Conservation (phyloP, 2,113 vertebrate genomes). For the Notarius quadriscutis region DNA sequence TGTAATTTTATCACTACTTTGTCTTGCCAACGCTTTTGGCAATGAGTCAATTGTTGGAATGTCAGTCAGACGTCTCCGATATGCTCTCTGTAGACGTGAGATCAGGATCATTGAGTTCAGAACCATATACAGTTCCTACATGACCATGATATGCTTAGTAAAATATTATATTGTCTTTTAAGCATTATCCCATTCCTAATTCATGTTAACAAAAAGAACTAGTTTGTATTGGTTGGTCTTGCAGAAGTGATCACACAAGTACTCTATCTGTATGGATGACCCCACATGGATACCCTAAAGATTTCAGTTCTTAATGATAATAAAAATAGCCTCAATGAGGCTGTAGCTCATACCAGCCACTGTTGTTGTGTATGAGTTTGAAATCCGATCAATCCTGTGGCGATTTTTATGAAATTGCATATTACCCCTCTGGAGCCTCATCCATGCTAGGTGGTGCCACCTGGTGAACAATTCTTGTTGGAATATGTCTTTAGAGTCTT, state of each 20-base stretch:
- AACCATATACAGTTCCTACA: too few relatives aligned
- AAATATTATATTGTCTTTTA: neutral
- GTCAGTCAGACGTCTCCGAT: neutral
- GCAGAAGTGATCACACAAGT: neutral
- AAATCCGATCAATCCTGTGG: too few relatives aligned
- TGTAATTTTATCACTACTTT: neutral
- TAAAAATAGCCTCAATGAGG: too few relatives aligned
- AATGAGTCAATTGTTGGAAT: neutral
- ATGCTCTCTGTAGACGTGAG: neutral
- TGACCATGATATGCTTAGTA: neutral
- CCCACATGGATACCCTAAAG: neutral
- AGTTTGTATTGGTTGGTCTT: neutral
- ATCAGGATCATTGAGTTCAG: neutral
- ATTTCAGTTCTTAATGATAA: neutral
- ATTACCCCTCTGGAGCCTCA: too few relatives aligned
- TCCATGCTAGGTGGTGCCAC: too few relatives aligned
- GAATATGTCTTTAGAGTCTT: too few relatives aligned
- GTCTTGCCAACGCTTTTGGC: conserved; percentile 4
- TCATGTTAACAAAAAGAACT: neutral
- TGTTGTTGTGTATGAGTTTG: too few relatives aligned
- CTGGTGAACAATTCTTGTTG: too few relatives aligned
- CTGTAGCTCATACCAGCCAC: too few relatives aligned
- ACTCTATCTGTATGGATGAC: neutral
- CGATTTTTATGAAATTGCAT: too few relatives aligned
- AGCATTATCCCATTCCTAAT: neutral